Percentiles rank a stretch among this genome's conserved stretches.
phyloP scores from a whole-genome alignment of 2,113 vertebrate species.

The Engraulis encrasicolus region DNA sequence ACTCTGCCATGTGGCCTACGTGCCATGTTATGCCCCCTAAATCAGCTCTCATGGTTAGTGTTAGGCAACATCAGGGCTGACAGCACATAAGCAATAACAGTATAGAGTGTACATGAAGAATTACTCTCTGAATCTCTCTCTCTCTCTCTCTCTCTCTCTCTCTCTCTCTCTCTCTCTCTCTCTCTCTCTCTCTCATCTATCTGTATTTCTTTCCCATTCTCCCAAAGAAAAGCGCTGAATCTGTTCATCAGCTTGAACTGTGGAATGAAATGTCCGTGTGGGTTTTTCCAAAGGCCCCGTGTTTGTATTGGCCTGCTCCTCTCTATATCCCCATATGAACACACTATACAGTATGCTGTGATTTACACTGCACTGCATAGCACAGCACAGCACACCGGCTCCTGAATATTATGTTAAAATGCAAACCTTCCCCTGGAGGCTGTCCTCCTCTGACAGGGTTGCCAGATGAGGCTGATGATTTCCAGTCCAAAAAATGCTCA shows the following conservation, averaged over 20 bases:
- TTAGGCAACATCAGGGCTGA: background rate
- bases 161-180: too few species aligned
- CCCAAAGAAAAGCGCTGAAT: background rate
- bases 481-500: too few species aligned
- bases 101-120: background rate
- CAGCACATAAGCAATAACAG: background rate
- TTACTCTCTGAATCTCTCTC: too few species aligned
- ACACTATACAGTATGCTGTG: background rate
- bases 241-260: background rate
- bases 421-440: background rate
- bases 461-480: too few species aligned
- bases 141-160: too few species aligned
- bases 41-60: background rate
- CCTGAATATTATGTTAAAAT: background rate
- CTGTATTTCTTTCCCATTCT: background rate
- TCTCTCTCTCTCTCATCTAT: background rate
- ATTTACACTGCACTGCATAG: too few species aligned
- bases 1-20: background rate
- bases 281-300: background rate
- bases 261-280: background rate
- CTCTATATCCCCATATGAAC: background rate
- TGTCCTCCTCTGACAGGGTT: too few species aligned
- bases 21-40: background rate
- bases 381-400: too few species aligned
- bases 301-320: background rate